A percentile compares a stretch with the other conserved stretches of the same genome.
Evolutionary conservation across 2,113 vertebrate genomes (phyloP).

Genomic region (Oncorhynchus nerka): DNA sequence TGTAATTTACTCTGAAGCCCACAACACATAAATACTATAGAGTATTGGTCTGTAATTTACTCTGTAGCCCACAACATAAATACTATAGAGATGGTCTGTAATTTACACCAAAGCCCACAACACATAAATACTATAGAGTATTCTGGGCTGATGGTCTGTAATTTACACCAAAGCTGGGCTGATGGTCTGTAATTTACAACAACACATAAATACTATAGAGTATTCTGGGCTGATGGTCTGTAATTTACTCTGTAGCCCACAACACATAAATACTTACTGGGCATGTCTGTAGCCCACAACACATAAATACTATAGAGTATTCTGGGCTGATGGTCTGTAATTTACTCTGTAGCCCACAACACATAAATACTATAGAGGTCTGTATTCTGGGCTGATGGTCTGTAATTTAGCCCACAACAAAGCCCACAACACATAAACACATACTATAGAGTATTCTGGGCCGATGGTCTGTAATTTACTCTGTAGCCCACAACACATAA

Average conservation of each 20-base stretch:
- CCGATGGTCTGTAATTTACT: conserved; percentile 75
- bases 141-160: no score
- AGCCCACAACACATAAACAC: conserved; percentile 76
- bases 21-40: no score
- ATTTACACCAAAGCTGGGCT: no score
- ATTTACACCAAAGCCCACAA: conserved; percentile 81
- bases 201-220: conserved; percentile 65
- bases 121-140: conserved; percentile 79
- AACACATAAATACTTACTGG: conserved; percentile 74
- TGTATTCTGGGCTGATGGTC: no score
- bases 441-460: conserved; percentile 59
- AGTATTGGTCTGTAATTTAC: conserved; percentile 33
- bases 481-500: conserved; percentile 81
- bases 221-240: conserved; percentile 71
- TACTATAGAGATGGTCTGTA: conserved; percentile 58
- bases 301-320: no score
- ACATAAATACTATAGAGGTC: no score
- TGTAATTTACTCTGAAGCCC: no score
- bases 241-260: conserved; percentile 80
- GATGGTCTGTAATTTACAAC: conserved; percentile 55
- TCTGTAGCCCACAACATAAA: conserved; percentile 77
- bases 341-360: no score
- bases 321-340: no score
- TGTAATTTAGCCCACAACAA: conserved; percentile 64
- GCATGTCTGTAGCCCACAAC: no score